phyloP scores from a whole-genome alignment of 2,113 vertebrate species.

The Argyrosomus japonicus region DNA sequence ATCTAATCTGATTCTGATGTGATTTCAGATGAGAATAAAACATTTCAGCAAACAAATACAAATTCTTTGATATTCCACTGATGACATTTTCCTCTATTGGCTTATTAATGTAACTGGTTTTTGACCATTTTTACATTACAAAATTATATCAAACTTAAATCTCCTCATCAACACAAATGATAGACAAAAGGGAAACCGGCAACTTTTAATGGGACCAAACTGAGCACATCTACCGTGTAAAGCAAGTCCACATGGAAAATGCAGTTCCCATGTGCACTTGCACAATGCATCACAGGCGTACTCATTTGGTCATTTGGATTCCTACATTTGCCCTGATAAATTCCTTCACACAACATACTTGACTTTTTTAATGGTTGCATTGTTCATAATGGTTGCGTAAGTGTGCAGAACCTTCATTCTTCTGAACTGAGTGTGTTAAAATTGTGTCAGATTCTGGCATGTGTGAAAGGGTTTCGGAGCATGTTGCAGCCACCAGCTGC shows the following conservation, averaged over 20 bases:
- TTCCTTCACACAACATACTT: not conserved
- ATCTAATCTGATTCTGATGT: not conserved
- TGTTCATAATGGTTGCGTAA: not conserved
- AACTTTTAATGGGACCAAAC: not conserved
- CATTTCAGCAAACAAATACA: no score
- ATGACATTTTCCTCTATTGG: no score
- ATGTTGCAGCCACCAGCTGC: conserved; percentile 62
- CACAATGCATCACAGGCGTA: not conserved
- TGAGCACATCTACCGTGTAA: not conserved
- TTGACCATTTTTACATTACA: not conserved
- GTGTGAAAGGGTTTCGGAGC: conserved; percentile 48
- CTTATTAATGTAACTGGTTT: not conserved
- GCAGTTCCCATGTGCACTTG: not conserved
- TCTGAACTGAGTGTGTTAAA: conserved; percentile 30
- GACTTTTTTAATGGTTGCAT: not conserved
- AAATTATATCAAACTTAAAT: not conserved
- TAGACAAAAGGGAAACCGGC: not conserved
- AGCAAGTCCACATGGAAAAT: not conserved
- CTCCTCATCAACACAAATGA: not conserved
- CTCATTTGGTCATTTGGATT: not conserved
- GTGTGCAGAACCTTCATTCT: not conserved
- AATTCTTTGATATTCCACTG: not conserved
- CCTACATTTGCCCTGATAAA: not conserved
- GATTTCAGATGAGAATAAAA: not conserved
- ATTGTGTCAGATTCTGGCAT: conserved; percentile 40